Base-by-base conservation (phyloP, 2,797 vertebrate genomes). In the Pelochelys cantorii region DNA sequence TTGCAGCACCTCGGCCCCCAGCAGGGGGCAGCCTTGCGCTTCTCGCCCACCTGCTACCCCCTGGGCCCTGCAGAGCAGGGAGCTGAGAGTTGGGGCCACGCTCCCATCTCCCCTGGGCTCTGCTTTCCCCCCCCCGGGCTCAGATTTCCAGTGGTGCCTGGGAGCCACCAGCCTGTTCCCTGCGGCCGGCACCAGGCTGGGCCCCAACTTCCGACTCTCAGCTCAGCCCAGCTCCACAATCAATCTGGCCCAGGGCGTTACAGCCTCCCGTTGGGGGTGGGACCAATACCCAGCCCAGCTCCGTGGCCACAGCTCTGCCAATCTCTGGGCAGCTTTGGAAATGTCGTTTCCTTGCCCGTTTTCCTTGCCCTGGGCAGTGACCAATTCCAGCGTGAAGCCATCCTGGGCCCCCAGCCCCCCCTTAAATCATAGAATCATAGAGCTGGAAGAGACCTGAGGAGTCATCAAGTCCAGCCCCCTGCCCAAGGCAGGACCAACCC, bases 51-150 rank as follows among this genome's bases (percentile, higher is more conserved):
- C 25, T 77, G 22, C 11, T 77, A 14, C 60, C 60, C 15, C 60
- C 60, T 65, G 29, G 7, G 14, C 13, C 14, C 60, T 1, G 7
- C 3, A 62, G 29, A 31, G 14, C 60, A 65, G 29, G 7, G 29
- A n/a, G 31, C 60, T n/a, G 29, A 65, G 29, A 31, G 13, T n/a
- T 65, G 27, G 60, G 60, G 60, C 31, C 31, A 15, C 5, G 13
- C 60, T 89, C 56, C 83, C 42, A 34, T 1, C 71, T 89, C 93
- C 11, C 97, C 98, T 62, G 7, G 42, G 82, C 56, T 85, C 20
- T 5, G 10, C 5, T 25, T 96, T 97, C 98, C 92, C 17, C 29
- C 60, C 13, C 3, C 29, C 3, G 29, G 14, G 60, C 29, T 65
- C 60, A 65, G 60, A 15, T 65, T 62, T 62, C 60, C 31, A 62